Percentiles rank a stretch among this genome's conserved stretches.
phyloP scores from a whole-genome alignment of 1,140 invertebrate species.

The Chlorops oryzae region DNA sequence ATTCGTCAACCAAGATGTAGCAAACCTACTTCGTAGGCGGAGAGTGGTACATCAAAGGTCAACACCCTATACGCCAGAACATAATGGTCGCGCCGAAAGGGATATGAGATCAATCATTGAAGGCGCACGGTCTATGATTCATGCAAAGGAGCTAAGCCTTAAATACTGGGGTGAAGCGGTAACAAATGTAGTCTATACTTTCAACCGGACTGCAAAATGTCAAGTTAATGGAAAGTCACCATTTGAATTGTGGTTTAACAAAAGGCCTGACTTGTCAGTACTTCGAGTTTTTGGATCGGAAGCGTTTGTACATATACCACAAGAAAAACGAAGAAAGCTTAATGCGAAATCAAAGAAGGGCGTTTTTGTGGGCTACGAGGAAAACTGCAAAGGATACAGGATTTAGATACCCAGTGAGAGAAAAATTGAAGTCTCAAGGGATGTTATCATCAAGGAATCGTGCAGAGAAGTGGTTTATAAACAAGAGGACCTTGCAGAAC shows the following conservation, averaged over 20 bases:
- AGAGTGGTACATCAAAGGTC: no score
- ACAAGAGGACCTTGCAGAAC: background rate
- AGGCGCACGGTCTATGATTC: conserved; percentile 30
- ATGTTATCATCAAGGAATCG: background rate
- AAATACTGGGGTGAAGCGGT: conserved; percentile 4
- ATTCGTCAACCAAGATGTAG: no score
- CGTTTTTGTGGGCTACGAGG: conserved; percentile 2
- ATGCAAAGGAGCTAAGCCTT: conserved; percentile 10
- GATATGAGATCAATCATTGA: conserved; percentile 42
- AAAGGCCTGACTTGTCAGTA: background rate
- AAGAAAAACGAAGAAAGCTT: no score
- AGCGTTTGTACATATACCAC: background rate
- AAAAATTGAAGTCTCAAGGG: no score
- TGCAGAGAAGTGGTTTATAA: background rate
- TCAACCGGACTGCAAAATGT: conserved; percentile 28
- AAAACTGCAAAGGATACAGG: background rate
- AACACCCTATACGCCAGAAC: no score
- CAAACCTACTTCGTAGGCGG: no score
- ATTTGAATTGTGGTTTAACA: conserved; percentile 19
- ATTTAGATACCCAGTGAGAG: background rate
- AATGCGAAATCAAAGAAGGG: background rate
- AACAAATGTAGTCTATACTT: conserved; percentile 22
- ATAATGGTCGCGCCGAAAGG: conserved; percentile 32
- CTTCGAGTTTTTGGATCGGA: conserved; percentile 1
- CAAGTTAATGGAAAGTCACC: conserved; percentile 21